Conservation (phyloP, 2,888 invertebrate genomes). For the Scaptomyza reducta region DNA sequence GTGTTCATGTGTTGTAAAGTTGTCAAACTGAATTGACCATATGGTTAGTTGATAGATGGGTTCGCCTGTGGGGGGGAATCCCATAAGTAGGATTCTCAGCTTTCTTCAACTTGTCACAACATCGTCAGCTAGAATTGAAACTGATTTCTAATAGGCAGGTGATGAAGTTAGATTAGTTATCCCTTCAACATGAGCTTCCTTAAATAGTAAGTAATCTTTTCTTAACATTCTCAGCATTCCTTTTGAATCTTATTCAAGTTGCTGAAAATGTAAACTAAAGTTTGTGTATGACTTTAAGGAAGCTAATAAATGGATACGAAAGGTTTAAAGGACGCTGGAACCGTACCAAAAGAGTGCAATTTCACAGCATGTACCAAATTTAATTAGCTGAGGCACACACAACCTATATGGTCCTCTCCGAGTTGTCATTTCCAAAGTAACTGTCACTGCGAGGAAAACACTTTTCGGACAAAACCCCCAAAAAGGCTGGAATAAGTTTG, state of each 20-base stretch:
- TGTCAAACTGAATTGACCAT: conserved; percentile 46
- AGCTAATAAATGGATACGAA: background rate
- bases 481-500: conserved; percentile 1
- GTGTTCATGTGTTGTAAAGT: conserved; percentile 31
- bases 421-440: background rate
- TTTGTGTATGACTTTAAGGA: background rate
- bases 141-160: background rate
- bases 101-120: conserved; percentile 5
- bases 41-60: conserved; percentile 27
- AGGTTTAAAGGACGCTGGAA: background rate
- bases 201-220: too few relatives aligned
- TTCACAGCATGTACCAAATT: background rate
- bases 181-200: background rate
- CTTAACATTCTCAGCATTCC: too few relatives aligned
- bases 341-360: background rate
- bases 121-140: background rate
- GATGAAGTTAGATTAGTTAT: background rate
- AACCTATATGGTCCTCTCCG: background rate
- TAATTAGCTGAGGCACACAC: background rate
- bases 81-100: background rate
- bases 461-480: background rate
- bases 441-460: conserved; percentile 2
- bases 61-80: background rate
- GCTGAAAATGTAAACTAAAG: background rate
- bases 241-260: too few relatives aligned